Conservation (phyloP, 2,113 vertebrate species). For the Cepphus grylle region DNA sequence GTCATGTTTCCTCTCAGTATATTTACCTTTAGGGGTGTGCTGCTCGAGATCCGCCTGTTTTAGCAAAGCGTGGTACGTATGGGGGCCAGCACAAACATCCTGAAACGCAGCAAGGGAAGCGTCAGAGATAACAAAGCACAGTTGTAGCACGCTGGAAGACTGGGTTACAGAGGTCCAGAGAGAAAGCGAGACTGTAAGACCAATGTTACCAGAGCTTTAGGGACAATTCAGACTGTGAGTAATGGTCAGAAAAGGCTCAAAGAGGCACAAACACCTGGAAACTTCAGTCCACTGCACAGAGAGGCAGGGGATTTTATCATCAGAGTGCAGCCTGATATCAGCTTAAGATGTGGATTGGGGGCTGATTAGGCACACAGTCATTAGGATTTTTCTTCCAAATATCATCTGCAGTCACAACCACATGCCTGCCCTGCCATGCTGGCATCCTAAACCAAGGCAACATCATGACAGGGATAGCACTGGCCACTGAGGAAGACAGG, state of each 20-base stretch:
- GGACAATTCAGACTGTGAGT: neutral
- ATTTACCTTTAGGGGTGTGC: constrained; percentile 77
- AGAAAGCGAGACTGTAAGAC: neutral
- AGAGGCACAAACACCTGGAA: neutral
- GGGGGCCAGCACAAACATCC: constrained; percentile 59
- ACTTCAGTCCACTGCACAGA: neutral
- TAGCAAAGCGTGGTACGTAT: constrained; percentile 62
- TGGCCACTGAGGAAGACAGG: neutral
- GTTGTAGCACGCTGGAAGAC: neutral
- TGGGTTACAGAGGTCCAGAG: neutral
- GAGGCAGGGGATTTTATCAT: neutral
- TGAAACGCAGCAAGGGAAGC: constrained; percentile 30
- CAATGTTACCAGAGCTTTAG: neutral
- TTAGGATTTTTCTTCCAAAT: neutral
- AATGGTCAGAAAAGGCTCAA: neutral
- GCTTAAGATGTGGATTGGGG: neutral
- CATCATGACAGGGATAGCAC: neutral
- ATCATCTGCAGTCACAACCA: neutral
- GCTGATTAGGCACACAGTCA: neutral
- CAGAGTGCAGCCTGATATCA: neutral
- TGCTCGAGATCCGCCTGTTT: constrained; percentile 58
- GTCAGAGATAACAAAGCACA: neutral
- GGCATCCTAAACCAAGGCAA: neutral
- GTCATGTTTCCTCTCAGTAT: rapidly evolving
- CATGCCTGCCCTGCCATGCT: neutral